Conservation (phyloP, 2,797 vertebrate species). For the Amniataba percoides region DNA sequence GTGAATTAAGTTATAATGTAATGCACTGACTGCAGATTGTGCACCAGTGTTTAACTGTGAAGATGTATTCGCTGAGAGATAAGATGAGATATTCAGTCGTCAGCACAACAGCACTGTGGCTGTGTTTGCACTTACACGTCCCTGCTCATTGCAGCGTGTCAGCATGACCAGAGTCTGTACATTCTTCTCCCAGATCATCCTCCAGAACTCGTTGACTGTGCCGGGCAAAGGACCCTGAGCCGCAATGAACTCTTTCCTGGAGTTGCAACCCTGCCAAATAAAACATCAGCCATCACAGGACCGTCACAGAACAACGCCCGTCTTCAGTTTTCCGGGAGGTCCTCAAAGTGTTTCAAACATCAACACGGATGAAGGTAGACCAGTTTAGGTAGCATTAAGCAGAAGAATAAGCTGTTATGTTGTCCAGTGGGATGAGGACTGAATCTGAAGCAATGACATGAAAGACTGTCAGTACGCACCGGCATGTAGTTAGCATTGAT, state of each 20-base stretch:
- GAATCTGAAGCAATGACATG: conserved; percentile 38
- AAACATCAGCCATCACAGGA: conserved; percentile 21
- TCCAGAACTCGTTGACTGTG: conserved; percentile 95
- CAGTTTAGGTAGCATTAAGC: conserved; percentile 12
- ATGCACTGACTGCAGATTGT: neutral
- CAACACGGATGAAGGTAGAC: neutral
- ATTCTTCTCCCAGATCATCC: conserved; percentile 97
- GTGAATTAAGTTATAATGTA: neutral
- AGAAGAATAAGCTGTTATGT: conserved; percentile 13
- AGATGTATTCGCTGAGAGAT: neutral
- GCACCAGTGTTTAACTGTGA: neutral
- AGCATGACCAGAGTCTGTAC: conserved; percentile 94
- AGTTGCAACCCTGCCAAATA: conserved; percentile 89
- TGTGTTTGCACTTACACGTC: conserved; percentile 87
- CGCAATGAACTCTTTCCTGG: conserved; percentile 93
- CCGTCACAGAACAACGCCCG: conserved; percentile 1
- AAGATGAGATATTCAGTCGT: neutral
- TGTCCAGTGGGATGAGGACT: conserved; percentile 17
- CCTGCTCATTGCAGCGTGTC: conserved; percentile 95
- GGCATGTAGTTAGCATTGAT: conserved; percentile 98
- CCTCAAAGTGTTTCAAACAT: conserved; percentile 4
- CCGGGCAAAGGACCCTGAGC: conserved; percentile 95
- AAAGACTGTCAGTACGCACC: conserved; percentile 82
- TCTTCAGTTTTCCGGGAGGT: neutral
- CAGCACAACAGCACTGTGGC: neutral